These are phyloP conservation scores for Atopsyche davidsoni DNA, from an alignment of 1,140 invertebrate genomes.

Conservation along the genomic window DNA sequence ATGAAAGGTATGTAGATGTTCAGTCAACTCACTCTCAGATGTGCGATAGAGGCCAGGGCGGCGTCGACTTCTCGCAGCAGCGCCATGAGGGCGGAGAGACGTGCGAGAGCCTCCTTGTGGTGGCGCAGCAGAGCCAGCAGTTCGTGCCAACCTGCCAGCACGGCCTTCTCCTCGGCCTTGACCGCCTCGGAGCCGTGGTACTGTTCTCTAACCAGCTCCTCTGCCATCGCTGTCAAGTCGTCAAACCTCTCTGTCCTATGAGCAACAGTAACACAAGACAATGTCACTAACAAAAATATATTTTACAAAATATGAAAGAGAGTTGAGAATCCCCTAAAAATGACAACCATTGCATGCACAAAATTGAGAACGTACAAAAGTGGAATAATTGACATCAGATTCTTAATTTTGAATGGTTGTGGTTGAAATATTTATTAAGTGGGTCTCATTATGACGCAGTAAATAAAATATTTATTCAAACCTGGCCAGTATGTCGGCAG, in stretches of 20 bases:
- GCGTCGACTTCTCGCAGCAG: conserved; percentile 90
- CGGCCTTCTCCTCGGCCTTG: conserved; percentile 73
- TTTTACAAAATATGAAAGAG: not conserved
- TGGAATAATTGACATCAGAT: not conserved
- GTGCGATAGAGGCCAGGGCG: conserved; percentile 71
- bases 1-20: too few species aligned
- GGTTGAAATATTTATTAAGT: not conserved
- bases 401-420: too few species aligned
- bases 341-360: not conserved
- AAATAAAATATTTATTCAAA: conserved; percentile 23
- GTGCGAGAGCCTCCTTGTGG: conserved; percentile 75
- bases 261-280: not conserved
- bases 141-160: conserved; percentile 82
- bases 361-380: not conserved
- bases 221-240: conserved; percentile 85
- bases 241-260: conserved; percentile 86
- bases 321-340: not conserved
- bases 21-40: conserved; percentile 67
- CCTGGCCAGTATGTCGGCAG: conserved; percentile 87
- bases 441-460: not conserved
- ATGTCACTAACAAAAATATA: not conserved
- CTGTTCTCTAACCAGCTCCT: conserved; percentile 84
- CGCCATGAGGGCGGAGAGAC: conserved; percentile 72
- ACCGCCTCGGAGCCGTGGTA: conserved; percentile 87
- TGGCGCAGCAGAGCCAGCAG: conserved; percentile 79